Evolutionary conservation across 2,888 invertebrate species (phyloP).

Genomic region (Oscheius sp.): DNA sequence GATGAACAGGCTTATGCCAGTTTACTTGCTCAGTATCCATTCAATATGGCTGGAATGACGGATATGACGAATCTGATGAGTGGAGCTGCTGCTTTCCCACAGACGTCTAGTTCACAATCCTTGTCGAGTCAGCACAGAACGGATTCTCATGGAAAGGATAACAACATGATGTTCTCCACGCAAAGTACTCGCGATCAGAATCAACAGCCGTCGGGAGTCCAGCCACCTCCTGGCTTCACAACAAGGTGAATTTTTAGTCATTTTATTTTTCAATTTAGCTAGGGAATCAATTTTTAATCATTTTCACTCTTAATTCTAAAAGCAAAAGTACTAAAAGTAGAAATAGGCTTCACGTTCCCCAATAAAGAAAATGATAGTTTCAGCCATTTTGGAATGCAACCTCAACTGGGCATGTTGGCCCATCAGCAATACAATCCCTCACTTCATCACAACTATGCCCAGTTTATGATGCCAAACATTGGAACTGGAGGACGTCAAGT

Average conservation of each 20-base stretch:
- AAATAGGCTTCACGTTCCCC: too few species aligned
- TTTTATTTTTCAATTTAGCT: too few species aligned
- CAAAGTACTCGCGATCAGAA: conserved; percentile 44
- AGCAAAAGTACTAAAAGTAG: too few species aligned
- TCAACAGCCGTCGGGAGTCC: conserved; percentile 49
- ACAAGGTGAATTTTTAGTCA: too few species aligned
- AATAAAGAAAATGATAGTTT: too few species aligned
- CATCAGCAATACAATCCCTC: conserved; percentile 41
- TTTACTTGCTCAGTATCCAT: conserved; percentile 51
- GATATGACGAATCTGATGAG: conserved; percentile 21
- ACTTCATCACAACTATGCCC: conserved; percentile 3
- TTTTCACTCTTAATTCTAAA: too few species aligned
- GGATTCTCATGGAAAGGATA: conserved; percentile 41
- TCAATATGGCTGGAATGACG: conserved; percentile 17
- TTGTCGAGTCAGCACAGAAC: conserved; percentile 38
- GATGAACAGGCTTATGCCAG: conserved; percentile 52
- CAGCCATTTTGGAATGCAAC: too few species aligned
- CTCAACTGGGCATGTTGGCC: conserved; percentile 44
- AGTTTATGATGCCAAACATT: conserved; percentile 47
- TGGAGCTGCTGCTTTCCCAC: neutral
- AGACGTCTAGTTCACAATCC: conserved; percentile 9
- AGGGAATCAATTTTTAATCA: too few species aligned
- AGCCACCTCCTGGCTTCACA: conserved; percentile 57
- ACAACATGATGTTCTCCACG: conserved; percentile 45
- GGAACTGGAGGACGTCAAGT: conserved; percentile 43